Conservation (phyloP, 2,113 vertebrate species). For the Pseudopipra pipra region DNA sequence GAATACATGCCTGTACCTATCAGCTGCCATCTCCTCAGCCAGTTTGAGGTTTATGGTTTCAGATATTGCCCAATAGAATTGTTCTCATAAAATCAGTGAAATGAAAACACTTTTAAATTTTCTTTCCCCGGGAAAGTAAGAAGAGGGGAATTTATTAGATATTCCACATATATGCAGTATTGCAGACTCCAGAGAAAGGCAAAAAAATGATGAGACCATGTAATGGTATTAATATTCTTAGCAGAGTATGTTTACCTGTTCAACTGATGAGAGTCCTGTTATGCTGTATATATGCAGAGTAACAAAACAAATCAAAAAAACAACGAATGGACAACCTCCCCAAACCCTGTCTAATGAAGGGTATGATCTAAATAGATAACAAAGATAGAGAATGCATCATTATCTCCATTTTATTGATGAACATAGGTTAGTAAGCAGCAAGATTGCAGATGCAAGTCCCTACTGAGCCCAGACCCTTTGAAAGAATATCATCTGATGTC, state of each 20-base stretch:
- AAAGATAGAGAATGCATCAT: background rate
- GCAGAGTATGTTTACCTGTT: background rate
- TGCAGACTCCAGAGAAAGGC: background rate
- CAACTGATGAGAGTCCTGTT: background rate
- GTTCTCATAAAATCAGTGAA: background rate
- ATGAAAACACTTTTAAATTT: background rate
- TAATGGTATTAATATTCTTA: background rate
- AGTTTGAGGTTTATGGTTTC: background rate
- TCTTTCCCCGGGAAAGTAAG: rapidly evolving
- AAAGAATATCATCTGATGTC: background rate
- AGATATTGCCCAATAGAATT: background rate
- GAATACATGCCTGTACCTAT: background rate
- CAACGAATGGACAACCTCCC: background rate
- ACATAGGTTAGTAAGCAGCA: background rate
- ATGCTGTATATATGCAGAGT: background rate
- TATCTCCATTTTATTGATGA: background rate
- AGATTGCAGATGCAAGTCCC: background rate
- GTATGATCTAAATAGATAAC: background rate
- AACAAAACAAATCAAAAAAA: background rate
- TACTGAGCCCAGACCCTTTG: background rate
- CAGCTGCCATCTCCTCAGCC: background rate
- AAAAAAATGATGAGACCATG: rapidly evolving
- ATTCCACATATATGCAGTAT: background rate
- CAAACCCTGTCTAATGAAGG: background rate
- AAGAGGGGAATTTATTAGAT: background rate